Base-by-base conservation (phyloP, 2,113 vertebrate species). In the Dendrocopos noguchii region DNA sequence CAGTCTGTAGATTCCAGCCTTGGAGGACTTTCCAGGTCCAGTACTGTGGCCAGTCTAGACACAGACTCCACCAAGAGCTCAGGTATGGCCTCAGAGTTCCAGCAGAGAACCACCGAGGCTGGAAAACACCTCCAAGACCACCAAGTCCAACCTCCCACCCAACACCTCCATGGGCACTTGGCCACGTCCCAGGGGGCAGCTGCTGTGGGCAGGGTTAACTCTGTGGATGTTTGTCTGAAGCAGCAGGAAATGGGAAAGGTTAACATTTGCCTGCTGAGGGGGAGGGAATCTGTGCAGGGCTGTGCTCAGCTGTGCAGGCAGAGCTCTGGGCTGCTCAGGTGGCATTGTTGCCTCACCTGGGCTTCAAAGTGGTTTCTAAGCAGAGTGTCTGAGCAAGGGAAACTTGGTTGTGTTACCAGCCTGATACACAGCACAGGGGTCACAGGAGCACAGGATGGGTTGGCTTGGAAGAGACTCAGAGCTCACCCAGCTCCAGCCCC, bases 1-100 rank as follows among this genome's bases (percentile, higher is more conserved):
- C 91, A 99, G 99, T 99, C 99, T 85, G 99, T 99, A 64, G 99
- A 99, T 91, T 99, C 99, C 94, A 99, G 99, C 95, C 97, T 99
- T n/a, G 99, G 99, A 64, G 99, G 99, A 12, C 98, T 99, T 33
- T 99, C 99, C 42, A 98, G 99, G 75, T 99, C 99, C 53, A 99
- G 99, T 97, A 99, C 99, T 3, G 99, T 99, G 39, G 99, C 99
- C 93, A 99, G 99, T 92, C 98, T 99, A 4, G 99, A 99, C 81
- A 99, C 99, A 13, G 99, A 99, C 85, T 99, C 99, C 63, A 98
- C 99, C 11, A 99, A 99, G 96, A 99, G 99, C 96, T 99, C 98
- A 97, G 99, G 99, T 99, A 97, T 19, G 89, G 87, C 31, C 47
- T 21, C n/a, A 44, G 73, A 76, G 63, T n/a, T 73, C 34, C 50